These are phyloP conservation scores for Nematolebias whitei DNA, from an alignment of 2,113 vertebrate species.

Conservation along the genomic window DNA sequence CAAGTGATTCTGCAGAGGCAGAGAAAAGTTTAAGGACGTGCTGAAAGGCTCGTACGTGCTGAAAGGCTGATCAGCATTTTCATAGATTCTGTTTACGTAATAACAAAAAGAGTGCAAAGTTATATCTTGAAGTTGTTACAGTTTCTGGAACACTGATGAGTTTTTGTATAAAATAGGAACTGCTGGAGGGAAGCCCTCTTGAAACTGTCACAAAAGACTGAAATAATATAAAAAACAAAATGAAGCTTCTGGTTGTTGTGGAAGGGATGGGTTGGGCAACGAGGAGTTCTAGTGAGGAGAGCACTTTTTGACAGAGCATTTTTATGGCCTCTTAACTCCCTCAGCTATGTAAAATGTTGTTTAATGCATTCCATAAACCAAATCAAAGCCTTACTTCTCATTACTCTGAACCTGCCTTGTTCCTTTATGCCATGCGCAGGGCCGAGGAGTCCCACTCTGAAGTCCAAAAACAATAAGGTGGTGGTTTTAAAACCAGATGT, in stretches of 20 bases:
- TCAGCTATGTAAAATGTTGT: constrained; percentile 73
- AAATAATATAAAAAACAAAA: background rate
- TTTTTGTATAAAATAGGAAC: background rate
- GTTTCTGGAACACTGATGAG: too few species aligned
- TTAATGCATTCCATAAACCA: constrained; percentile 80
- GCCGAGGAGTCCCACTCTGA: constrained; percentile 54
- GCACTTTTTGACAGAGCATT: background rate
- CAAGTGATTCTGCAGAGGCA: too few species aligned
- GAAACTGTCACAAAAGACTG: background rate
- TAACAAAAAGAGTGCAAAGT: too few species aligned
- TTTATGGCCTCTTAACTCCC: constrained; percentile 56
- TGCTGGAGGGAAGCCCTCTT: background rate
- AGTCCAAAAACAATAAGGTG: constrained; percentile 54
- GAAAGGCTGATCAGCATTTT: too few species aligned
- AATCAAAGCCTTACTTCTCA: constrained; percentile 72
- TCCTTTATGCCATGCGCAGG: constrained; percentile 62
- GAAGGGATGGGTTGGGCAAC: constrained; percentile 25
- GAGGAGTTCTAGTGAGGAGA: background rate
- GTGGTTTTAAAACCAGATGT: constrained; percentile 50
- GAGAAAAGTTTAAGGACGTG: too few species aligned
- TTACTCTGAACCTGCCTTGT: constrained; percentile 59
- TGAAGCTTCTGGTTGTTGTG: background rate
- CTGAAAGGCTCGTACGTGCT: too few species aligned
- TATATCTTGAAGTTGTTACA: too few species aligned
- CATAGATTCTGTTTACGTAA: too few species aligned